These are phyloP conservation scores for Podarcis muralis DNA, from an alignment of 2,113 vertebrate species.

Conservation along the genomic window DNA sequence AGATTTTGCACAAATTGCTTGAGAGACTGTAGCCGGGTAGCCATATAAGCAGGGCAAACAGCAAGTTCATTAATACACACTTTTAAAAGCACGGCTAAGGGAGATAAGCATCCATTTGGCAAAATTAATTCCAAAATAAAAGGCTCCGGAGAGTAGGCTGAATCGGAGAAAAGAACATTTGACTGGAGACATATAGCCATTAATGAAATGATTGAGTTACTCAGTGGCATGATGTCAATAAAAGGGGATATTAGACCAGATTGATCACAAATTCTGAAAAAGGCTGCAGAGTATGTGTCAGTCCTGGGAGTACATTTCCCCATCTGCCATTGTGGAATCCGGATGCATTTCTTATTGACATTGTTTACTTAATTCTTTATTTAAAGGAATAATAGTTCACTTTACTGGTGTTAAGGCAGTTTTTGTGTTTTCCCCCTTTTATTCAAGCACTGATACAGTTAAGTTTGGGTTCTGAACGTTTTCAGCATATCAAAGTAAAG, in stretches of 20 bases:
- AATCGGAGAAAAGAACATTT: not conserved
- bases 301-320: not conserved
- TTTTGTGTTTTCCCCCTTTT: not conserved
- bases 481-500: not conserved
- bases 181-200: not conserved
- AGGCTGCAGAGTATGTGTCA: not conserved
- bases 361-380: not conserved
- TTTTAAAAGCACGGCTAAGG: not conserved
- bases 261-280: not conserved
- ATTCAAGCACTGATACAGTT: not conserved
- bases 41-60: not conserved
- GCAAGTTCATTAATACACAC: not conserved
- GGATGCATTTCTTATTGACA: not conserved
- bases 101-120: not conserved
- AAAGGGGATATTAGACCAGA: not conserved
- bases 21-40: not conserved
- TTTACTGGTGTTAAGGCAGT: not conserved
- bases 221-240: not conserved
- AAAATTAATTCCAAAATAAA: not conserved
- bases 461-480: not conserved
- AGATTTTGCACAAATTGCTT: not conserved
- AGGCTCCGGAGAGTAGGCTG: not conserved
- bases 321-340: fast-evolving
- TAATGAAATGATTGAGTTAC: conserved; percentile 2
- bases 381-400: not conserved